Percentiles rank a stretch among this genome's conserved stretches.
Evolutionary conservation across 2,797 vertebrate species (phyloP).

Genomic region (Dendrocincla tyrannina): DNA sequence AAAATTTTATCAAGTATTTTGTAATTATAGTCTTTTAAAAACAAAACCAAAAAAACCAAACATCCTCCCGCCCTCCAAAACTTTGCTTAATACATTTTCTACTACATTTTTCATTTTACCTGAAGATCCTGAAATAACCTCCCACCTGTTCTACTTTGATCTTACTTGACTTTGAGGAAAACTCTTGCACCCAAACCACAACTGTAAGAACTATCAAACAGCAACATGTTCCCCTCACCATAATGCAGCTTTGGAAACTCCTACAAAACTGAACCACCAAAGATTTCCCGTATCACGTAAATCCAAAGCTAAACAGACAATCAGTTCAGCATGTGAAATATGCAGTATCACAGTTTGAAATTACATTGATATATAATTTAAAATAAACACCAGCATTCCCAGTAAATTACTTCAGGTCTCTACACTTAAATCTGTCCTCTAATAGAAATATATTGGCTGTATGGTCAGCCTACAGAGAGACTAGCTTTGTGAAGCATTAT

Average conservation of each 20-base stretch:
- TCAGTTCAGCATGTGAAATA: not conserved
- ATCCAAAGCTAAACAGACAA: not conserved
- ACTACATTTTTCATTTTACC: not conserved
- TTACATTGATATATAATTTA: not conserved
- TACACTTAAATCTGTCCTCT: not conserved
- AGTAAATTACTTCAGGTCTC: not conserved
- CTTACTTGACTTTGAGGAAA: not conserved
- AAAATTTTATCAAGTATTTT: not conserved
- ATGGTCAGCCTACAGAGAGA: not conserved
- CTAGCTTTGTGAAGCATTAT: not conserved
- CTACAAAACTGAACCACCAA: not conserved
- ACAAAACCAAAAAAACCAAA: not conserved
- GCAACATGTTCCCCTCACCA: not conserved
- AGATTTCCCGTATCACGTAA: not conserved
- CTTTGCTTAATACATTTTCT: not conserved
- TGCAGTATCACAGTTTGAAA: not conserved
- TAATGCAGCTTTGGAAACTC: not conserved
- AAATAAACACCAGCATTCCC: not conserved
- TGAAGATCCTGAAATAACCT: not conserved
- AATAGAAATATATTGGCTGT: not conserved
- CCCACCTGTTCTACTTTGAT: not conserved
- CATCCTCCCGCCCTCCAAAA: not conserved
- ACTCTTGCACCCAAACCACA: not conserved
- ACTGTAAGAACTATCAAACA: not conserved
- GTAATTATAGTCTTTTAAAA: not conserved